phyloP scores from a whole-genome alignment of 2,113 vertebrate genomes.

The Paraplagusia blochii region DNA sequence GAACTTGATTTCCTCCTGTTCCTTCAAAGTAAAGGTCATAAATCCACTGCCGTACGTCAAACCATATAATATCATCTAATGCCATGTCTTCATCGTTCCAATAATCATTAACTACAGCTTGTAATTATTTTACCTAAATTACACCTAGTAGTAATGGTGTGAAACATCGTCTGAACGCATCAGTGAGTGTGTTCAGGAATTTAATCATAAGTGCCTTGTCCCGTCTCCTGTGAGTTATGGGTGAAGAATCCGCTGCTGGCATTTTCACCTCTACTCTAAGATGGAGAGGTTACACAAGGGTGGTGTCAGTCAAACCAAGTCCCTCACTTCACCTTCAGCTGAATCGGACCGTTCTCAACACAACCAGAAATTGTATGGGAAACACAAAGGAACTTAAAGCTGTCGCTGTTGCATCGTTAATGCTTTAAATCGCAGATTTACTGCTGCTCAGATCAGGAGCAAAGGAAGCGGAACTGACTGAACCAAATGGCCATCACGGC shows the following conservation, averaged over 20 bases:
- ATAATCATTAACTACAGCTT: conserved; percentile 26
- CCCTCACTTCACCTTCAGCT: conserved; percentile 29
- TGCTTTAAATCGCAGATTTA: background rate
- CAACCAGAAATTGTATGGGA: conserved; percentile 2
- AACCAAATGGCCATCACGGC: conserved; percentile 37
- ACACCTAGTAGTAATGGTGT: background rate
- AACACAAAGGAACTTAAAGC: background rate
- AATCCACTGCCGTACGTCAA: conserved; percentile 1
- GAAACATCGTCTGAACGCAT: background rate
- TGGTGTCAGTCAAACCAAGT: conserved; percentile 54
- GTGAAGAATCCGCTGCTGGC: conserved; percentile 60
- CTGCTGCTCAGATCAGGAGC: background rate
- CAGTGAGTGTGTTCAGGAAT: conserved; percentile 23
- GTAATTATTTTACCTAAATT: conserved; percentile 16
- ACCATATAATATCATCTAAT: conserved; percentile 22
- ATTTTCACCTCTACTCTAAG: conserved; percentile 42
- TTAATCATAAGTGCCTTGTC: conserved; percentile 26
- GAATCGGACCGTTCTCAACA: conserved; percentile 13
- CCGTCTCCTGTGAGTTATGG: conserved; percentile 36
- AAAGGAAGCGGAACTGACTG: conserved; percentile 34
- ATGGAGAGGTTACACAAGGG: conserved; percentile 40
- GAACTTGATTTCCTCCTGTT: too few relatives aligned
- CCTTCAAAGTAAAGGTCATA: too few relatives aligned
- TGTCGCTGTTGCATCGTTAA: background rate
- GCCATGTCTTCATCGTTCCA: conserved; percentile 24